A percentile compares a stretch with the other conserved stretches of the same genome.
These are phyloP conservation scores for Lathronympha strigana DNA, from an alignment of 2,888 invertebrate species.

Conservation along the genomic window DNA sequence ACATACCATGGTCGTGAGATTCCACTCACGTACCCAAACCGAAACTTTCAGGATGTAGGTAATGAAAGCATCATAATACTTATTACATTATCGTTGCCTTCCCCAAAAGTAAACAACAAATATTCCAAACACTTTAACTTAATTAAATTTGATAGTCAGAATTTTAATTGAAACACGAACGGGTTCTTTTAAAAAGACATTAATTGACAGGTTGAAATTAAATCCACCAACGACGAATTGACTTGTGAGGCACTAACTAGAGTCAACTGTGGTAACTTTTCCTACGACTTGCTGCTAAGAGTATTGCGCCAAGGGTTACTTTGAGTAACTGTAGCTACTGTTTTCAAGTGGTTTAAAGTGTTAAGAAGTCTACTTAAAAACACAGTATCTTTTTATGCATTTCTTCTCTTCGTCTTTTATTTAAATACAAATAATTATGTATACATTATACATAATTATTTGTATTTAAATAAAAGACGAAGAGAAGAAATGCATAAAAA, in stretches of 20 bases:
- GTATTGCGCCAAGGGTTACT: too few relatives aligned
- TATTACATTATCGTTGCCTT: constrained; percentile 27
- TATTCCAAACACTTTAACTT: neutral
- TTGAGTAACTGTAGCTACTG: neutral
- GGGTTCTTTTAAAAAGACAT: constrained; percentile 58
- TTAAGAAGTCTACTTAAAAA: too few relatives aligned
- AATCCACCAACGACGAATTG: constrained; percentile 72
- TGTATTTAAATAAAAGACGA: too few relatives aligned
- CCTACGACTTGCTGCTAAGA: constrained; percentile 38
- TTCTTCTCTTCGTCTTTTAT: too few relatives aligned
- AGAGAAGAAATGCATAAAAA: too few relatives aligned
- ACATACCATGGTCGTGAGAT: neutral
- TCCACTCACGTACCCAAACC: neutral
- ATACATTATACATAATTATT: too few relatives aligned
- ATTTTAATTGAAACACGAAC: constrained; percentile 51
- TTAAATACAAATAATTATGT: too few relatives aligned
- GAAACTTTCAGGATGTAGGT: neutral
- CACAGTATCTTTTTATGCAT: too few relatives aligned
- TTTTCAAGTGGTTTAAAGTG: too few relatives aligned
- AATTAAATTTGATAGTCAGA: constrained; percentile 7
- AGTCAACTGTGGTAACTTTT: constrained; percentile 53
- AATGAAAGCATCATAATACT: neutral
- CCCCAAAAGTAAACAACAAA: constrained; percentile 21
- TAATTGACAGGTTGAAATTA: constrained; percentile 79
- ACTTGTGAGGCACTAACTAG: constrained; percentile 75